Percentiles rank a stretch among this genome's conserved stretches.
These are phyloP conservation scores for Blennius ocellaris DNA, from an alignment of 2,113 vertebrate genomes.

Conservation along the genomic window DNA sequence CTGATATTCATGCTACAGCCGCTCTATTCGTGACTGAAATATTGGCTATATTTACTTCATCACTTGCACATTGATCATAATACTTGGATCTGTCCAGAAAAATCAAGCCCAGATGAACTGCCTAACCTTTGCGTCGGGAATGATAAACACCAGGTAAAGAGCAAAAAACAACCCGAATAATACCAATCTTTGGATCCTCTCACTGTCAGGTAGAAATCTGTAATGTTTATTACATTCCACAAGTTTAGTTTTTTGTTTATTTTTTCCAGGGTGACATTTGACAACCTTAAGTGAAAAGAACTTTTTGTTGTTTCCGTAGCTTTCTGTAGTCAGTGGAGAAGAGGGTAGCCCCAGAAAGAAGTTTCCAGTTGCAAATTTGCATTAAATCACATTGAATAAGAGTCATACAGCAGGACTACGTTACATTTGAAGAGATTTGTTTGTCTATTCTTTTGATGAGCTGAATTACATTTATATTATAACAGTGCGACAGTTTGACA, in stretches of 20 bases:
- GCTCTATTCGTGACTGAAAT: constrained; percentile 3
- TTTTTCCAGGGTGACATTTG: constrained; percentile 21
- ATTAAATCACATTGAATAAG: not conserved
- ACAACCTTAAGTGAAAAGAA: constrained; percentile 21
- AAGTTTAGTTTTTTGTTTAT: constrained; percentile 9
- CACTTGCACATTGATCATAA: constrained; percentile 37
- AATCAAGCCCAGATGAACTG: constrained; percentile 25
- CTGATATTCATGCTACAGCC: constrained; percentile 41
- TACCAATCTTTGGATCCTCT: constrained; percentile 18
- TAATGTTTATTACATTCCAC: constrained; percentile 45
- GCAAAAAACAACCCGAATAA: not conserved
- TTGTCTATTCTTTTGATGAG: not conserved
- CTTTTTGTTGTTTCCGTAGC: not conserved
- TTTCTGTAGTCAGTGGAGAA: constrained; percentile 14
- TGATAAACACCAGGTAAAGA: constrained; percentile 7
- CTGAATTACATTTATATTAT: too few relatives aligned
- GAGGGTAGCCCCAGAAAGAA: not conserved
- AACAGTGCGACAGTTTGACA: too few relatives aligned
- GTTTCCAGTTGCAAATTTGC: constrained; percentile 12
- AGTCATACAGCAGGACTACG: not conserved
- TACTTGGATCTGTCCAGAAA: constrained; percentile 16
- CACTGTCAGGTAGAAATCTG: constrained; percentile 5
- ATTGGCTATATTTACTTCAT: constrained; percentile 31
- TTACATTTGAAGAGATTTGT: not conserved
- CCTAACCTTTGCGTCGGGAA: constrained; percentile 44